Base-by-base conservation (phyloP, 2,888 invertebrate genomes). In the Eristalis intricaria region DNA sequence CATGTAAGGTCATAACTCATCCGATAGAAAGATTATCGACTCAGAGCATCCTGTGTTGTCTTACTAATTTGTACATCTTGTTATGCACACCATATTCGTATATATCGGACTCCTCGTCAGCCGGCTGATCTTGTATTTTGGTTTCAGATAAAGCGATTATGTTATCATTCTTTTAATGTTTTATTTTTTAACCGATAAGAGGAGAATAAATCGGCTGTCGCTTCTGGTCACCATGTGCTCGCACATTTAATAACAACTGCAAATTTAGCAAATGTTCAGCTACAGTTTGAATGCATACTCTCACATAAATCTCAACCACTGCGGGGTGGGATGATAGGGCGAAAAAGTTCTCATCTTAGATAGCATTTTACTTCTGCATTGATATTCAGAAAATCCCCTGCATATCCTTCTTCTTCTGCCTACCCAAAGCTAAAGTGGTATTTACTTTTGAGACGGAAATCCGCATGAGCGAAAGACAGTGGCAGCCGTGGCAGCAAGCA, bases 21-120 rank as follows among this genome's bases (percentile, higher is more conserved):
- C 64, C 63, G 50, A 23, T 4, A 80, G 76, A 84, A 76, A 63
- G 74, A 86, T 86, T 78, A 83, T 79, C 78, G 75, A 77, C n/a
- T 68, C 10, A 56, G 61, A 71, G 69, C 35, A 68, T 23, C 50
- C 71, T 83, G 71, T 73, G 29, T 22, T 73, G 50, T 64, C 19
- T 61, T 23, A 32, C 70, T 32, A 81, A 85, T 79, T 74, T 83
- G 79, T 79, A 90, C 81, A 83, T 81, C 90, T 89, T 91, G 90
- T 90, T 66, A 40, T 32, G 26, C 60, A 23, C 23, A 60, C 60
- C 23, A 23, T 13, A 23, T 60, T 60, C 26, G 23, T 60, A 13
- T 23, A 26, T 26, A 26, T 29, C 43, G 50, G 70, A 35, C 22
- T 26, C 26, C 26, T 10, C 26, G 26, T 13, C 60, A 13, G 60